Percentiles rank a stretch among this genome's conserved stretches.
Conservation (phyloP, 2,797 vertebrate species). For the Cuculus canorus region DNA sequence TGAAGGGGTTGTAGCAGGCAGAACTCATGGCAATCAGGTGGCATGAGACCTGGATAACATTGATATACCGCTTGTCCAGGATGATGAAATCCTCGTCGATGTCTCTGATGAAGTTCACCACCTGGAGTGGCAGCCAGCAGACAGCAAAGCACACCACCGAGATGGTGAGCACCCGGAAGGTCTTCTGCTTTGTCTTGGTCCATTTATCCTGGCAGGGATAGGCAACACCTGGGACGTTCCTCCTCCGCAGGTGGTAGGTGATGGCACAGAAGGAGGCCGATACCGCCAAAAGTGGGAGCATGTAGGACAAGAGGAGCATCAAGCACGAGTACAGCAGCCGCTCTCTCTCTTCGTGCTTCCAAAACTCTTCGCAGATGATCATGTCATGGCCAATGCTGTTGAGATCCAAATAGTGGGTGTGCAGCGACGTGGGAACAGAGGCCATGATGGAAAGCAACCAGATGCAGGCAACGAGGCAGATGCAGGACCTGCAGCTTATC, state of each 20-base stretch:
- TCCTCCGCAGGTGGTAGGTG: conserved; percentile 79
- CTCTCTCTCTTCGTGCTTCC: conserved; percentile 80
- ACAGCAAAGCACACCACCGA: conserved; percentile 87
- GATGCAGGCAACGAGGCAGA: conserved; percentile 79
- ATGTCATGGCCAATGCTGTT: conserved; percentile 82
- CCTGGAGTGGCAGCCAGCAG: conserved; percentile 89
- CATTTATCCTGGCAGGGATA: conserved; percentile 76
- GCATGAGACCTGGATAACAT: conserved; percentile 87
- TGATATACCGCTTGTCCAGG: conserved; percentile 86
- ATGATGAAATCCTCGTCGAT: conserved; percentile 87
- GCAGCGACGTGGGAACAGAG: conserved; percentile 80
- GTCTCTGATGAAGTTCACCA: conserved; percentile 90
- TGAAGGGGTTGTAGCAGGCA: conserved; percentile 91
- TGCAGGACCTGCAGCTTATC: conserved; percentile 78
- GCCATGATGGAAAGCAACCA: conserved; percentile 83
- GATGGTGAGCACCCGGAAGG: conserved; percentile 83
- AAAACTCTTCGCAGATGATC: conserved; percentile 89
- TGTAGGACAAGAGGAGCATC: conserved; percentile 86
- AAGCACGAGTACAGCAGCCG: conserved; percentile 86
- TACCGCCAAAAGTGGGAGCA: conserved; percentile 84
- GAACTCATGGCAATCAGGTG: conserved; percentile 91
- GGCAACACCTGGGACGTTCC: conserved; percentile 75
- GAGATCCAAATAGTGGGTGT: conserved; percentile 86
- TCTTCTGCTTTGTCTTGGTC: conserved; percentile 84
- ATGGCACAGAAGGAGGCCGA: conserved; percentile 88